A percentile compares a stretch with the other conserved stretches of the same genome.
Conservation (phyloP, 2,888 invertebrate genomes). For the Melieria omissa region DNA sequence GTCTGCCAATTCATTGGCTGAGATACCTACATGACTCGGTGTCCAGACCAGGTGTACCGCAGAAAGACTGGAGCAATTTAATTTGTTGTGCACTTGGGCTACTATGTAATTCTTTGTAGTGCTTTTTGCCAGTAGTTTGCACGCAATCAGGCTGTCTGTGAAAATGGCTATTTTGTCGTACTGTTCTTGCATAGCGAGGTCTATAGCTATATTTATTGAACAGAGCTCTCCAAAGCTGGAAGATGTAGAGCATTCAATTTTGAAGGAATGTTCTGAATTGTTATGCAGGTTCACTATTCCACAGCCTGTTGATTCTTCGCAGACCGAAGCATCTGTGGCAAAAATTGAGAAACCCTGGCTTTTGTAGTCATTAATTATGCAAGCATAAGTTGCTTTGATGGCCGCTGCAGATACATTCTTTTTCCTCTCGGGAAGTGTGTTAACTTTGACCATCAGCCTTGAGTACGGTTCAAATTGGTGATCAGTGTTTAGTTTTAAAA, state of each 20-base stretch:
- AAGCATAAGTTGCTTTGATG: background rate
- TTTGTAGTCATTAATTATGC: background rate
- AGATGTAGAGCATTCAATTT: background rate
- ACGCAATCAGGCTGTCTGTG: background rate
- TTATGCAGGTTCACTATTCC: background rate
- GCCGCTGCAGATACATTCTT: too few relatives aligned
- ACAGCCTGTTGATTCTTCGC: background rate
- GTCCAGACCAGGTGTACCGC: too few relatives aligned
- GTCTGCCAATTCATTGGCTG: too few relatives aligned
- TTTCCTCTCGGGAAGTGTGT: too few relatives aligned
- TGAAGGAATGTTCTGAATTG: background rate
- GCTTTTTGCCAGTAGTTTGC: background rate
- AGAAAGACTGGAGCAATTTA: too few relatives aligned
- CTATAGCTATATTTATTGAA: background rate
- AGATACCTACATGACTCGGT: too few relatives aligned
- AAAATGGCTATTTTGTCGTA: background rate
- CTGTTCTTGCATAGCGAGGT: background rate
- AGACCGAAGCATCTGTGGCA: constrained; percentile 1
- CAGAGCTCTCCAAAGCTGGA: background rate
- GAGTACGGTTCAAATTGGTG: too few relatives aligned
- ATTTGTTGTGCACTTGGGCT: too few relatives aligned
- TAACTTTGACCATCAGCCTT: too few relatives aligned
- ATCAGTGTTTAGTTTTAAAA: too few relatives aligned
- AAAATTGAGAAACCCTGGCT: background rate
- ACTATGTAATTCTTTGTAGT: background rate